Evolutionary conservation across 2,113 vertebrate genomes (phyloP).

Genomic region (Hippocampus comes): DNA sequence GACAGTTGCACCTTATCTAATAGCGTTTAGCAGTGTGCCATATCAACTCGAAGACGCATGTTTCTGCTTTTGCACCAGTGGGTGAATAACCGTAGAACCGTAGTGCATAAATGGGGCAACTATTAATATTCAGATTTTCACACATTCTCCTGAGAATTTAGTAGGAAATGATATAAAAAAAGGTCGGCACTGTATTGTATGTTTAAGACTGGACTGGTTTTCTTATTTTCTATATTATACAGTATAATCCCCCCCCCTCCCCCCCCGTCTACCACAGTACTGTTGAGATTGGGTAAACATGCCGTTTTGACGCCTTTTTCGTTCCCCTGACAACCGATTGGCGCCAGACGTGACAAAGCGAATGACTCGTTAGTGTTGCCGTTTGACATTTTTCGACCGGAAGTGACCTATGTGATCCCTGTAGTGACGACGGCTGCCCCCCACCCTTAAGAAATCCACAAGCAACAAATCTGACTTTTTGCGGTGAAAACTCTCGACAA

Average conservation of each 20-base stretch:
- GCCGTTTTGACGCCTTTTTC: neutral
- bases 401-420: too few species aligned
- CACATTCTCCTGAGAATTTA: neutral
- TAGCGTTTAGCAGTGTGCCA: conserved; percentile 41
- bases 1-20: conserved; percentile 14
- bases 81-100: conserved; percentile 22
- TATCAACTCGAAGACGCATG: conserved; percentile 42
- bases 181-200: neutral
- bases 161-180: neutral
- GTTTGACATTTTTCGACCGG: too few species aligned
- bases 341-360: too few species aligned
- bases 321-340: neutral
- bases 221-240: neutral
- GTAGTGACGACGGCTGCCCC: too few species aligned
- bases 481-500: too few species aligned
- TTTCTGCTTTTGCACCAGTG: conserved; percentile 19
- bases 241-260: neutral
- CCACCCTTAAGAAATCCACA: too few species aligned
- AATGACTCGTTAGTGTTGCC: too few species aligned
- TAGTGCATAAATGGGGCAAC: conserved; percentile 31
- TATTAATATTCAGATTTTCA: conserved; percentile 17
- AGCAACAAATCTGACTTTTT: too few species aligned
- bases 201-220: neutral
- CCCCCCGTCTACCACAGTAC: neutral
- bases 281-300: neutral